Percentiles rank a stretch among this genome's conserved stretches.
These are phyloP conservation scores for Plecturocebus donacophilus DNA, from an alignment of 2,113 vertebrate genomes.

Conservation along the genomic window DNA sequence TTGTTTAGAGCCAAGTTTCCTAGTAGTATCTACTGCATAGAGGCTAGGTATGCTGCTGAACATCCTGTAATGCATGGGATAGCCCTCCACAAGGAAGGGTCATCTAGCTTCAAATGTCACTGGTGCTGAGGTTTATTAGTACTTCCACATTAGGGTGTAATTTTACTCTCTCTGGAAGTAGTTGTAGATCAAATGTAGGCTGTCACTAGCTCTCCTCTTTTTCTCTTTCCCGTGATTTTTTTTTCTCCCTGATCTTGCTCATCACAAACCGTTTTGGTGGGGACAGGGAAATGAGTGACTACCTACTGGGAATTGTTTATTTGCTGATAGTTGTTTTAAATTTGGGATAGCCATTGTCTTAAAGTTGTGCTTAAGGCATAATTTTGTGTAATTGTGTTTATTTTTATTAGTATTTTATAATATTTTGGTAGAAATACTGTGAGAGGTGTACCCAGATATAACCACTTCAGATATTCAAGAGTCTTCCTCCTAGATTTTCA, in stretches of 20 bases:
- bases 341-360: not conserved
- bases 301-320: not conserved
- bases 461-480: not conserved
- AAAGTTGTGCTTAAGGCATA: not conserved
- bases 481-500: not conserved
- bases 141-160: not conserved
- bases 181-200: not conserved
- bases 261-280: not conserved
- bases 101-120: not conserved
- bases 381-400: not conserved
- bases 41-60: not conserved
- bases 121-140: rapidly evolving
- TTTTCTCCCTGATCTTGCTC: not conserved
- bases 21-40: not conserved
- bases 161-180: not conserved
- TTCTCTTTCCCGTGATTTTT: not conserved
- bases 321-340: not conserved
- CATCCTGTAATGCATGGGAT: not conserved
- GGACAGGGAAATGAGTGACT: too few relatives aligned
- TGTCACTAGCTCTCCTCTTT: not conserved
- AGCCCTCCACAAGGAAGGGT: not conserved
- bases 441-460: not conserved
- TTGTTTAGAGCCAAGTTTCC: not conserved
- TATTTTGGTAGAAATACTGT: not conserved
- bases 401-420: not conserved